Evolutionary conservation across 2,113 vertebrate species (phyloP), one percentile per base, ranked within the genome.

Genomic region (Hippocampus zosterae): DNA sequence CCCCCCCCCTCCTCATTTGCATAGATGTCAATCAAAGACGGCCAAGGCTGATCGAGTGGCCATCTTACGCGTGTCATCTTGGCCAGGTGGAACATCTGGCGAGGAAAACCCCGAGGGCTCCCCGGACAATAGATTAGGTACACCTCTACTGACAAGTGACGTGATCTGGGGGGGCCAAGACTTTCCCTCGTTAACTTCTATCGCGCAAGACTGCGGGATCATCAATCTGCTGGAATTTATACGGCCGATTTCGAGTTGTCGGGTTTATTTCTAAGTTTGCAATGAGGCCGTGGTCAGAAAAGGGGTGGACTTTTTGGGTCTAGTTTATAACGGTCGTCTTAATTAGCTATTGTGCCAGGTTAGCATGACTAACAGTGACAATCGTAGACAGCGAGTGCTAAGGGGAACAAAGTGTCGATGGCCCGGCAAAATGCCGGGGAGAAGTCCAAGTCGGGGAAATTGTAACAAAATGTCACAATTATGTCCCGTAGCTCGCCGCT

Each of bases 391-490:
- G 29, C 29, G 29, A 29, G 29, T 33, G 29, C 29, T 33, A 3
- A 3, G 29, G 29, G 12, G 55, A 12, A 25, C 13, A 1, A 25
- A 25, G 10, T 57, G 3, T 12, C 12, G 55, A 6, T 27, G 23
- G 23, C 3, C 27, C 16, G 59, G 29, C 29, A 61, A 37, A 61
- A 37, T 57, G 55, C 27, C 55, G 37, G 18, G 8, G 19, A 41
- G 6, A 40, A 23, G 18, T 37, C 5, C 33, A 37, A 37, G 33
- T 37, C 5, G 5, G 90, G 87, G 88, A 90, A 91, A 92, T 90
- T 90, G 90, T 93, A 93, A 92, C 90, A 90, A 92, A 93, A 93
- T 91, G 92, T 93, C 91, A 92, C 92, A 92, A 92, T 92, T 91
- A 92, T 89, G 90, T 90, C 90, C 90, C 87, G 88, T 91, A 91